Conservation (phyloP, 2,797 vertebrate species). For the Perdix hodgsoniae region DNA sequence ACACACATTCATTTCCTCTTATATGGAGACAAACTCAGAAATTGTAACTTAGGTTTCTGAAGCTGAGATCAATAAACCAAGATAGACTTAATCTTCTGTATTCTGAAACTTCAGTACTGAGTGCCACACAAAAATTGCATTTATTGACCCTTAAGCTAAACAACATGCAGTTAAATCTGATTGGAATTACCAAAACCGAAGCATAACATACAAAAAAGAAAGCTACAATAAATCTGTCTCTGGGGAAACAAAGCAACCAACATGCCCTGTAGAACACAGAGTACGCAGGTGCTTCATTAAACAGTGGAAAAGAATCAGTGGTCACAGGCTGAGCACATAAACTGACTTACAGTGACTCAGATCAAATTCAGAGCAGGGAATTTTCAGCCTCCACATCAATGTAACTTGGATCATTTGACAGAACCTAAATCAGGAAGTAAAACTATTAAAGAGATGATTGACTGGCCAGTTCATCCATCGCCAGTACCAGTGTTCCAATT, state of each 20-base stretch:
- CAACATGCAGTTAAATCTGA: neutral
- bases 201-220: neutral
- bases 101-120: neutral
- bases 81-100: neutral
- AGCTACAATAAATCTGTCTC: conserved; percentile 5
- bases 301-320: conserved; percentile 24
- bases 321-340: neutral
- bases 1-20: neutral
- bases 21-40: neutral
- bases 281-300: neutral
- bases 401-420: neutral
- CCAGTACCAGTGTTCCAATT: neutral
- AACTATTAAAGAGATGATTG: neutral
- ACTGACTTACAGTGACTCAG: conserved; percentile 21
- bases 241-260: neutral
- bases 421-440: neutral
- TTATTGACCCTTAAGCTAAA: neutral
- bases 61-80: neutral
- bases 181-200: neutral
- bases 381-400: neutral
- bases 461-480: too few species aligned
- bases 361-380: neutral
- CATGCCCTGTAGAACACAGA: conserved; percentile 43
- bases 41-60: neutral
- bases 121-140: neutral